A percentile compares a stretch with the other conserved stretches of the same genome.
These are phyloP conservation scores for Columbina picui DNA, from an alignment of 2,113 vertebrate species.

Conservation along the genomic window DNA sequence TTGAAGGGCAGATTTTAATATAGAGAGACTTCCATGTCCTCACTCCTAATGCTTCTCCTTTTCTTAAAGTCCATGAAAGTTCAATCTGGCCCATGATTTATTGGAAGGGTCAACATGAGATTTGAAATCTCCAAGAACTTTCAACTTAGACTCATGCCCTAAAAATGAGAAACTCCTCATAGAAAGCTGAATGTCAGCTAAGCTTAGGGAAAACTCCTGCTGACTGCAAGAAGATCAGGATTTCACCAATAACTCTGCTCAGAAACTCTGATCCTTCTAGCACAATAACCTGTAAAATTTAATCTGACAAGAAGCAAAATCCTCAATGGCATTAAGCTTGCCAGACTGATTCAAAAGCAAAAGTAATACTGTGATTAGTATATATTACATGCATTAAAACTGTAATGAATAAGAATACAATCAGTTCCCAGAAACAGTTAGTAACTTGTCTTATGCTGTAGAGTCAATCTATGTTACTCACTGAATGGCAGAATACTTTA, in stretches of 20 bases:
- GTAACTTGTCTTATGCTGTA: neutral
- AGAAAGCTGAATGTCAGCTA: neutral
- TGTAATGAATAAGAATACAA: neutral
- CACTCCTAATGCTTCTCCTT: neutral
- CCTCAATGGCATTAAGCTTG: neutral
- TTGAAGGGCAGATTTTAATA: neutral
- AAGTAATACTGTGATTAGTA: conserved; percentile 31
- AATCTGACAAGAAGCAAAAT: neutral
- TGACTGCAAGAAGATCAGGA: neutral
- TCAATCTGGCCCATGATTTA: neutral
- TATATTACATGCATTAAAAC: neutral
- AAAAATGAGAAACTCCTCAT: neutral
- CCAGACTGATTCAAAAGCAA: conserved; percentile 1
- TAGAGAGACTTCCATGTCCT: neutral
- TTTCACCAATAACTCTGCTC: neutral
- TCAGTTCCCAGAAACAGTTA: conserved; percentile 6
- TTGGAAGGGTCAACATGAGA: neutral
- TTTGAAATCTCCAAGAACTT: neutral
- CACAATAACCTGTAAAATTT: conserved; percentile 17
- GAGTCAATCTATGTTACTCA: neutral
- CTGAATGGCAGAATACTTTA: neutral
- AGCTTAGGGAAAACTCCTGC: neutral
- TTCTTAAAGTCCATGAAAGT: neutral
- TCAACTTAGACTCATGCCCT: neutral
- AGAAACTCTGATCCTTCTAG: neutral